Evolutionary conservation across 2,113 vertebrate species (phyloP), one percentile per base, ranked within the genome.

Genomic region (Siniperca knerii): DNA sequence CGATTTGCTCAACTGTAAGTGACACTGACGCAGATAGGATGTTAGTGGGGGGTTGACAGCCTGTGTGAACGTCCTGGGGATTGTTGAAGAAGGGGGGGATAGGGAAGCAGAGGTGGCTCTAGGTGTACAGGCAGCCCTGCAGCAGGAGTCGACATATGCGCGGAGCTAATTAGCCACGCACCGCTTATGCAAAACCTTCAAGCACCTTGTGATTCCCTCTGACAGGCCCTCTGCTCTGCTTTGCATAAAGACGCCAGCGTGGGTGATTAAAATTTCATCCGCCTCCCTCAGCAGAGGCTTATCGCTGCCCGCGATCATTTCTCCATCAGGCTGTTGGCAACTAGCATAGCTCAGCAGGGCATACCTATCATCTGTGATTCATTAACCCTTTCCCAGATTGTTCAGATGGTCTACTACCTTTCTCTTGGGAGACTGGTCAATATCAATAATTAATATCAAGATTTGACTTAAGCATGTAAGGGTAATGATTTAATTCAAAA

Each of bases 211-310:
- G 84, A 90, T 92, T 87, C 75, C 23, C 42, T 73, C 48, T 83
- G 90, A 92, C 87, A 88, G 79, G 46, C 62, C 60, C 33, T 65
- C 54, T 20, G 68, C 62, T 90, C 81, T 57, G 48, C 81, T 83
- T 58, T 75, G 76, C 83, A 88, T 90, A 58, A 78, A 89, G 76
- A 91, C n/a, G 35, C 68, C 35, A 52, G n/a, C 16, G 12, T 64
- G 66, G 77, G 50, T 91, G 77, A 90, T 86, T 90, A 88, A 90
- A 76, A 89, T 85, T 89, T 79, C 83, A 92, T 94, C 84, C 42
- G 25, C 66, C 83, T 75, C 77, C 77, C 77, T 69, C 83, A 68
- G 58, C 78, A 64, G 64, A 88, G 86, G 44, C 90, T 48, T 82
- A 82, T 83, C 71, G 71, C 77, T 75, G 73, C 67, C 70, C 77